Conservation (phyloP, 1,140 invertebrate genomes). For the Carposina sasakii region DNA sequence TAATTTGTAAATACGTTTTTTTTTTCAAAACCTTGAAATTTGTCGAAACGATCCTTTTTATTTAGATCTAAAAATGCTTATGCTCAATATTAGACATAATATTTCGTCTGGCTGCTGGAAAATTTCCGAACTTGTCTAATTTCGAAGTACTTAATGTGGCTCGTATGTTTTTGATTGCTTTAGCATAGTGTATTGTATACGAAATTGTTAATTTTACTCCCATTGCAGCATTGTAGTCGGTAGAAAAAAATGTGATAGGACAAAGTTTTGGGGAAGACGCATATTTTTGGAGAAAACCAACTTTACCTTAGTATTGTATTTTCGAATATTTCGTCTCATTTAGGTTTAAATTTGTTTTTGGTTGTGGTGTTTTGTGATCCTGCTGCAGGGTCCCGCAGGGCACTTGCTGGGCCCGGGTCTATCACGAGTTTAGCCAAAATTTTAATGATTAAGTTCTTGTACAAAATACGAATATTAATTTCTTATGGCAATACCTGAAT, state of each 20-base stretch:
- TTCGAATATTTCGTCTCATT: not conserved
- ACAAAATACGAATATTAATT: constrained; percentile 43
- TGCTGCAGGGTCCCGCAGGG: constrained; percentile 16
- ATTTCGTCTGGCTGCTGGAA: constrained; percentile 24
- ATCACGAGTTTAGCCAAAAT: constrained; percentile 63
- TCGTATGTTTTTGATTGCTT: constrained; percentile 18
- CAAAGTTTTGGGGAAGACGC: not conserved
- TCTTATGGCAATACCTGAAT: constrained; percentile 56
- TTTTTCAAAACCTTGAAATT: constrained; percentile 51
- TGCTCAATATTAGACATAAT: constrained; percentile 68
- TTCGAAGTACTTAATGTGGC: constrained; percentile 26
- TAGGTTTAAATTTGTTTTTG: constrained; percentile 47
- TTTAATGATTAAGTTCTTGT: constrained; percentile 54
- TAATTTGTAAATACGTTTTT: constrained; percentile 67
- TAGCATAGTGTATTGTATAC: constrained; percentile 56
- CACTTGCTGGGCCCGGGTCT: constrained; percentile 31
- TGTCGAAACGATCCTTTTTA: constrained; percentile 44
- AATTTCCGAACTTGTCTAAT: too few species aligned
- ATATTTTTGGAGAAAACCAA: not conserved
- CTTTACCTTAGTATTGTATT: not conserved
- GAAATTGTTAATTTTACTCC: constrained; percentile 54
- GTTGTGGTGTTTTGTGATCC: constrained; percentile 58
- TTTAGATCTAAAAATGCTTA: constrained; percentile 64
- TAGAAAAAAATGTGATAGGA: constrained; percentile 64
- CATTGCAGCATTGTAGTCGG: too few species aligned